Conservation (phyloP, 2,113 vertebrate species). For the Scopus umbretta region DNA sequence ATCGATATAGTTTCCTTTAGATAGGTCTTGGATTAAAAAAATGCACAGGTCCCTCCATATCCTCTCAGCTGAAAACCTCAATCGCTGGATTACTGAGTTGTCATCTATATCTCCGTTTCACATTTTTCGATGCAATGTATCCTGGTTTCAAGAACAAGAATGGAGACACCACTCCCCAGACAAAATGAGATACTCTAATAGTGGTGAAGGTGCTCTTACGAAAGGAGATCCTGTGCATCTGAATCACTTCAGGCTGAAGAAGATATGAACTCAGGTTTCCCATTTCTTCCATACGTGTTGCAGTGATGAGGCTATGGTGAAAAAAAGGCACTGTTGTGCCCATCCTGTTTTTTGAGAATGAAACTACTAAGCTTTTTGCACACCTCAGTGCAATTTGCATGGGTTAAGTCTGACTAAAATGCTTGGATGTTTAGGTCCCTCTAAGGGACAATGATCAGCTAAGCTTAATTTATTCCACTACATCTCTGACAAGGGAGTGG, state of each 20-base stretch:
- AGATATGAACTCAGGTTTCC: neutral
- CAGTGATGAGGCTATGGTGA: neutral
- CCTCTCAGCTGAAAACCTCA: neutral
- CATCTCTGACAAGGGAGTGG: neutral
- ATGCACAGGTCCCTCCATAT: neutral
- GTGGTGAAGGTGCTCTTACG: neutral
- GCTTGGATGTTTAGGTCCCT: neutral
- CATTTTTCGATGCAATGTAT: neutral
- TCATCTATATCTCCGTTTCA: neutral
- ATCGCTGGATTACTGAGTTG: neutral
- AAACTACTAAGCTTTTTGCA: neutral
- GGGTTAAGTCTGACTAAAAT: neutral
- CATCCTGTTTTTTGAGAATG: neutral
- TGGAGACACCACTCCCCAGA: neutral
- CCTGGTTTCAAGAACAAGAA: neutral
- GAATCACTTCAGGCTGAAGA: neutral
- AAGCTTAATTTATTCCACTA: neutral
- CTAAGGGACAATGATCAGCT: neutral
- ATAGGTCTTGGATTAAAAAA: neutral
- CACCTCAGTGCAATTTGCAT: neutral
- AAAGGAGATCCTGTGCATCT: neutral
- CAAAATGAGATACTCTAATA: neutral
- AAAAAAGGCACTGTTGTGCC: neutral
- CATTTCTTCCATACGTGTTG: neutral
- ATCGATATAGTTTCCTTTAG: neutral